These are phyloP conservation scores for Bubo scandiacus DNA, from an alignment of 2,113 vertebrate species.

Conservation along the genomic window DNA sequence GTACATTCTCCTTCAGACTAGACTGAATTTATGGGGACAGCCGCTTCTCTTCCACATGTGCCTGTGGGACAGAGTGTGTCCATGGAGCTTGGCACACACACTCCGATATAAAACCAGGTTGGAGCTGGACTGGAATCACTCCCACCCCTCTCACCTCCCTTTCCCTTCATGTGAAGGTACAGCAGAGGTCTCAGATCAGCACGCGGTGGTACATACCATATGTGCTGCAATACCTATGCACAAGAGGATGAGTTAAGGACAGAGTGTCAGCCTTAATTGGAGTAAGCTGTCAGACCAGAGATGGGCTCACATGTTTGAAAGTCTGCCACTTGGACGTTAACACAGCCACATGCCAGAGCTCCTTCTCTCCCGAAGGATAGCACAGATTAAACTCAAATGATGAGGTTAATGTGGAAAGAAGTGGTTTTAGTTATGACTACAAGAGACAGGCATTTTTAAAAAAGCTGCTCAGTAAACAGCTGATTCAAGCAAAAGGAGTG, in stretches of 20 bases:
- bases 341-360: constrained; percentile 49
- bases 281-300: constrained; percentile 73
- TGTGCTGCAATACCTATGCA: not conserved
- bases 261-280: constrained; percentile 65
- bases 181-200: not conserved
- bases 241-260: constrained; percentile 64
- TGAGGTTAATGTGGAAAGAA: constrained; percentile 77
- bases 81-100: accelerated
- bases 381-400: constrained; percentile 67
- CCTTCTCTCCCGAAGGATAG: constrained; percentile 65
- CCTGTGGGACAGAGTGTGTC: accelerated
- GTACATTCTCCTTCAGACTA: accelerated
- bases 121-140: not conserved
- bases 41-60: not conserved
- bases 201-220: not conserved
- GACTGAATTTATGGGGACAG: not conserved
- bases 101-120: accelerated
- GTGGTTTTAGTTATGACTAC: constrained; percentile 35
- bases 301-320: not conserved
- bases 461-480: not conserved
- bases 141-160: not conserved
- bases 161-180: not conserved
- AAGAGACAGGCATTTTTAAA: not conserved
- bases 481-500: not conserved
- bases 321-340: constrained; percentile 32